Percentiles rank a stretch among this genome's conserved stretches.
phyloP scores from a whole-genome alignment of 2,113 vertebrate genomes.

The Sarotherodon lohbergeri region DNA sequence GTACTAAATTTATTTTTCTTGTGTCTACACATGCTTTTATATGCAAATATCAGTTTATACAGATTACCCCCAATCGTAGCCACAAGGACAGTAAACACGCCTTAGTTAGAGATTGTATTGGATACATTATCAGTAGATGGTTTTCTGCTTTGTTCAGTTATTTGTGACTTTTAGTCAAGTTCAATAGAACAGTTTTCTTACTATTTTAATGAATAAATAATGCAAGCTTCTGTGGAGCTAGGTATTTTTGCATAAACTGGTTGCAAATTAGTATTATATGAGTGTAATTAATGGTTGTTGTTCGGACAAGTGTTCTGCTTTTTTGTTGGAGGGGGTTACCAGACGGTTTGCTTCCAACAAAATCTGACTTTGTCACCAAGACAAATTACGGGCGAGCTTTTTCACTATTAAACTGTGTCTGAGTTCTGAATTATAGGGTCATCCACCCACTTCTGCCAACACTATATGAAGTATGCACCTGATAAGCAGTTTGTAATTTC shows the following conservation, averaged over 20 bases:
- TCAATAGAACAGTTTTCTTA: background rate
- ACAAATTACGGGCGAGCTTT: background rate
- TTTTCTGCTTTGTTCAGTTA: fast-evolving
- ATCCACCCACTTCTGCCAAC: constrained; percentile 10
- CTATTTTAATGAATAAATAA: background rate
- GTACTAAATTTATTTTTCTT: background rate
- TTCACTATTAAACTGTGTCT: background rate
- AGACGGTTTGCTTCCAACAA: constrained; percentile 15
- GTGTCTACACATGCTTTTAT: background rate
- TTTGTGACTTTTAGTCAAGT: background rate
- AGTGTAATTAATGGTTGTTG: background rate
- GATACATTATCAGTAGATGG: background rate
- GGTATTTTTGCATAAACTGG: background rate
- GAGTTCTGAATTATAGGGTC: constrained; percentile 47
- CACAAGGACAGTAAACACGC: background rate
- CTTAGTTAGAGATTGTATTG: background rate
- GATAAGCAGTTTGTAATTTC: constrained; percentile 42
- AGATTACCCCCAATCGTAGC: background rate
- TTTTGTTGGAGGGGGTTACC: background rate
- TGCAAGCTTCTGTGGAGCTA: background rate
- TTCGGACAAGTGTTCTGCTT: background rate
- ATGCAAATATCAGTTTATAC: background rate
- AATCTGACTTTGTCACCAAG: constrained; percentile 26
- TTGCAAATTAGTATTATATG: background rate
- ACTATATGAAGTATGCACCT: constrained; percentile 25